Evolutionary conservation across 2,888 invertebrate genomes (phyloP).

Genomic region (Ametastegia equiseti): DNA sequence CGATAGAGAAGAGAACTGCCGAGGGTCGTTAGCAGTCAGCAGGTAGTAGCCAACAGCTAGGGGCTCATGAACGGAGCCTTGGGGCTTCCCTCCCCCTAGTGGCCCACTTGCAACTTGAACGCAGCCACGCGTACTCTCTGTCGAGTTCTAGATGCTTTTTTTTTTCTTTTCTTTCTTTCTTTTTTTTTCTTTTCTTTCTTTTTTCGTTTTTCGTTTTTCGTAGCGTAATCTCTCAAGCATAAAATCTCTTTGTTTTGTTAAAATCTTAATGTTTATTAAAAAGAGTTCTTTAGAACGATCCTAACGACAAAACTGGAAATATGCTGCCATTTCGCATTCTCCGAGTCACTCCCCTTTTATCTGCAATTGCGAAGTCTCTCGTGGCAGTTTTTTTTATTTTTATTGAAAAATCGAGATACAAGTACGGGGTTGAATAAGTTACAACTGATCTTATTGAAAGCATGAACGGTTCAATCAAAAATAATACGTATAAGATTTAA

Average conservation of each 20-base stretch:
- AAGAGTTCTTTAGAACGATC: background rate
- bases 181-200: background rate
- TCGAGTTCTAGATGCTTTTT: constrained; percentile 7
- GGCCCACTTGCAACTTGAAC: constrained; percentile 69
- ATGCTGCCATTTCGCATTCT: too few species aligned
- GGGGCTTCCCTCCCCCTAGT: constrained; percentile 72
- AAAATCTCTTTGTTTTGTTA: background rate
- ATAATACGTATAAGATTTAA: too few species aligned
- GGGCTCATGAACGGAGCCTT: constrained; percentile 60
- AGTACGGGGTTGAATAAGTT: too few species aligned
- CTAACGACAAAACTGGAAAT: background rate
- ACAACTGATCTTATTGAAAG: too few species aligned
- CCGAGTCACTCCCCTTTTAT: too few species aligned
- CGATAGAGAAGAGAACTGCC: constrained; percentile 9
- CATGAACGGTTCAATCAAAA: too few species aligned
- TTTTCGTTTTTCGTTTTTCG: too few species aligned
- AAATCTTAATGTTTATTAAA: constrained; percentile 9
- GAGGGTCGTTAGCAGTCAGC: constrained; percentile 45
- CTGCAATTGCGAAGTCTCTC: too few species aligned
- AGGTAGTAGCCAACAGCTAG: constrained; percentile 38
- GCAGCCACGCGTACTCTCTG: constrained; percentile 60
- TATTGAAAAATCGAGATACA: too few species aligned
- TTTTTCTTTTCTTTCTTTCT: background rate
- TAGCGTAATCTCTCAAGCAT: background rate
- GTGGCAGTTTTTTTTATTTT: too few species aligned